Evolutionary conservation across 1,140 invertebrate genomes (phyloP).

Genomic region (Drosophila baimaii): DNA sequence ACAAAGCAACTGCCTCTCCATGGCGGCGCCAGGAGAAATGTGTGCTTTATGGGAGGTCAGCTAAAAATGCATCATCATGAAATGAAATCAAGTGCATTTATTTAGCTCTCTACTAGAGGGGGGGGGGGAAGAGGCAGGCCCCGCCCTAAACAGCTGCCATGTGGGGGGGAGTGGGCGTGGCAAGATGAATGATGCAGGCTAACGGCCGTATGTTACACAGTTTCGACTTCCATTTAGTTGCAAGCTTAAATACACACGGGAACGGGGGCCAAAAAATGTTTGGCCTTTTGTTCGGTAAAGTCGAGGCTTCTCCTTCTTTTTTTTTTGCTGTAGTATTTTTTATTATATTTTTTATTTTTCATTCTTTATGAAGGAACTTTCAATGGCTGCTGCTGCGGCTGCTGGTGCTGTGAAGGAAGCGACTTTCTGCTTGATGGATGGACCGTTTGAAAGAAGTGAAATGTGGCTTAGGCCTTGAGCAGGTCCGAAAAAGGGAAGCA

Average conservation of each 20-base stretch:
- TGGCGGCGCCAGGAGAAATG: conserved; percentile 17
- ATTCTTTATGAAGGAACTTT: conserved; percentile 31
- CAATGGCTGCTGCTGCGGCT: conserved; percentile 34
- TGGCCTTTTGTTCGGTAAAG: conserved; percentile 57
- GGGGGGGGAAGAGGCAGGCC: neutral
- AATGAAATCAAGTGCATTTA: conserved; percentile 83
- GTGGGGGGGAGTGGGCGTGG: conserved; percentile 35
- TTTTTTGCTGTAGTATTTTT: conserved; percentile 26
- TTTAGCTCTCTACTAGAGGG: conserved; percentile 40
- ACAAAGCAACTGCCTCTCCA: conserved; percentile 60
- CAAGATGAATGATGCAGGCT: conserved; percentile 74
- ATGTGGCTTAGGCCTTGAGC: conserved; percentile 57
- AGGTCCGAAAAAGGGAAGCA: conserved; percentile 9
- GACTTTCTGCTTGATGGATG: conserved; percentile 65
- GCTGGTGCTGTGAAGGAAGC: conserved; percentile 6
- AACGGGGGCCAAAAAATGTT: conserved; percentile 64
- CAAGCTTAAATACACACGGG: conserved; percentile 71
- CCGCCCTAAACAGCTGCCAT: conserved; percentile 21
- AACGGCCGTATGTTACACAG: conserved; percentile 58
- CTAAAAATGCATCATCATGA: conserved; percentile 76
- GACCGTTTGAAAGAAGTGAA: conserved; percentile 52
- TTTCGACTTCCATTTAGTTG: conserved; percentile 70
- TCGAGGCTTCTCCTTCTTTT: neutral
- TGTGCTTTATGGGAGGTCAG: conserved; percentile 44
- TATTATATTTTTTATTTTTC: conserved; percentile 4